A percentile compares a stretch with the other conserved stretches of the same genome.
Evolutionary conservation across 53 echinoderm and acorn worm genomes (phyloP).

Genomic region (Paracentrotus lividus): DNA sequence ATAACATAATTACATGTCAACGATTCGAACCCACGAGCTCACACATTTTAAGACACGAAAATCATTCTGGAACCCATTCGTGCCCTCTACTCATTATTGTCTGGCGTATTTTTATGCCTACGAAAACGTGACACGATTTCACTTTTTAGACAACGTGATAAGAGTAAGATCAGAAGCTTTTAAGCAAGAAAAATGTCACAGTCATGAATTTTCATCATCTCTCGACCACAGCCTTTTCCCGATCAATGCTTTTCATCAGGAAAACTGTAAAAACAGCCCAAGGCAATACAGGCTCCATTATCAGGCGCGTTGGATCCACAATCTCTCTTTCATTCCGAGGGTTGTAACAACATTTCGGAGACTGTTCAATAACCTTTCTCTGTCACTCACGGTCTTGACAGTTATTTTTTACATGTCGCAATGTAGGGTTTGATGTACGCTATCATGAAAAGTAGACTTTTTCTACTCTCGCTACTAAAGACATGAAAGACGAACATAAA

Average conservation of each 20-base stretch:
- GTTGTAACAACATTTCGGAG: conserved; percentile 35
- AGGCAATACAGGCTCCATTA: conserved; percentile 43
- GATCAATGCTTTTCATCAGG: conserved; percentile 42
- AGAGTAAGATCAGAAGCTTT: not conserved
- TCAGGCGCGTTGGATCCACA: not conserved
- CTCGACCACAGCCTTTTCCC: not conserved
- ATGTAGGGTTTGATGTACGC: not conserved
- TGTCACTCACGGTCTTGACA: not conserved
- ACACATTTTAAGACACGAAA: too few relatives aligned
- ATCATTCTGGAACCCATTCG: too few relatives aligned
- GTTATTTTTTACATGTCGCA: not conserved
- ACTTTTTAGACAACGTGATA: not conserved
- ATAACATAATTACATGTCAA: too few relatives aligned
- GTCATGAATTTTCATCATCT: conserved; percentile 49
- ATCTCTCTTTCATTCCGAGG: not conserved
- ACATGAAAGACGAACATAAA: too few relatives aligned
- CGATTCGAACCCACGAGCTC: too few relatives aligned
- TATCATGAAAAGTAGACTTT: not conserved
- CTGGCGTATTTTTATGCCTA: not conserved
- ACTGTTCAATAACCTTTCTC: conserved; percentile 43
- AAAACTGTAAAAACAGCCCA: conserved; percentile 31
- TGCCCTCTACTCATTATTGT: too few relatives aligned
- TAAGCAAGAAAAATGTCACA: conserved; percentile 8
- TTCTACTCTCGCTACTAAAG: not conserved
- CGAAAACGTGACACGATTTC: not conserved